Conservation (phyloP, 2,113 vertebrate genomes). For the Passer montanus region DNA sequence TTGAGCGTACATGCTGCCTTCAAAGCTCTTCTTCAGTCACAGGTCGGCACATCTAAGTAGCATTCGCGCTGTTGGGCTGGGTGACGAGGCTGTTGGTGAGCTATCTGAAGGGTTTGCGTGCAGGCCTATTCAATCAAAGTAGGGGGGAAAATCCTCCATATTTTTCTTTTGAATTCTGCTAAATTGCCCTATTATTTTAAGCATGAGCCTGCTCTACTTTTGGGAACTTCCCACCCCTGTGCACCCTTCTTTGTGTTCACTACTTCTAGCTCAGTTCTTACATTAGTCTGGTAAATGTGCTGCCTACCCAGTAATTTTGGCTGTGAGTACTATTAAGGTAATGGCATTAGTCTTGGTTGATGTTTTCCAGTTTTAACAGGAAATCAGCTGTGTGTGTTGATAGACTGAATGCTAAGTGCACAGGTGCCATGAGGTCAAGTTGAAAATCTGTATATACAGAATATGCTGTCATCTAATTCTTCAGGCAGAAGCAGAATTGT, state of each 20-base stretch:
- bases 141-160: fast-evolving
- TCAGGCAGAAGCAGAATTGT: background rate
- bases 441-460: background rate
- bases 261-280: background rate
- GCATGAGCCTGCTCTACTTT: fast-evolving
- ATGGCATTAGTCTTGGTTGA: background rate
- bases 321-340: background rate
- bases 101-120: background rate
- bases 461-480: background rate
- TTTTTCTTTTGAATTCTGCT: background rate
- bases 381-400: fast-evolving
- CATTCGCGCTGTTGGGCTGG: fast-evolving
- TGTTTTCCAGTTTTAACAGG: background rate
- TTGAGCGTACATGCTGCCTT: fast-evolving
- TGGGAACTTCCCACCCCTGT: fast-evolving
- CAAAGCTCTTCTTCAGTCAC: fast-evolving
- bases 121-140: fast-evolving
- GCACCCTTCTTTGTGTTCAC: background rate
- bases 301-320: background rate
- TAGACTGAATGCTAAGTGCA: background rate
- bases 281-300: no score
- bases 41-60: fast-evolving
- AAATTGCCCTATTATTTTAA: background rate
- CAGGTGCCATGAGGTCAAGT: background rate
- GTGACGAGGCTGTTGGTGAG: background rate